Percentiles rank a stretch among this genome's conserved stretches.
Conservation (phyloP, 1,140 invertebrate species). For the Aphis gossypii region DNA sequence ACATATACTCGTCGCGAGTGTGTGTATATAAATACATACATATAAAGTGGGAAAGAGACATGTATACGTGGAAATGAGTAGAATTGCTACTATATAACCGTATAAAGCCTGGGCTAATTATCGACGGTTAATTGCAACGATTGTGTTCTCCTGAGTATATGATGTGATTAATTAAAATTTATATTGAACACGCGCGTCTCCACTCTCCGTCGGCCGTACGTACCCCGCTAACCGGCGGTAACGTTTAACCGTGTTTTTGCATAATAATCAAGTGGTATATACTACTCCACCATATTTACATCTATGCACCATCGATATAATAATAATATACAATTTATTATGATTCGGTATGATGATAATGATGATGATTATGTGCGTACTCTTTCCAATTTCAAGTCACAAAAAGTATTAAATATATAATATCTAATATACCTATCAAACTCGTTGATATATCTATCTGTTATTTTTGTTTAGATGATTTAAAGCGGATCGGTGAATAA, state of each 20-base stretch:
- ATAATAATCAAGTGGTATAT: slow-evolving; percentile 1
- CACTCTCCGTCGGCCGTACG: neutral
- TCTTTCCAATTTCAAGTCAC: neutral
- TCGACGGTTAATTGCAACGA: slow-evolving; percentile 46
- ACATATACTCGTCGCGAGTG: neutral
- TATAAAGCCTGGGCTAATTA: slow-evolving; percentile 16
- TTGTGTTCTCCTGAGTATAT: slow-evolving; percentile 23
- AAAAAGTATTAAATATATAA: neutral
- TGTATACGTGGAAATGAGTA: neutral
- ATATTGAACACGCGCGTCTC: neutral
- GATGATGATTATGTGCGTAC: too few species aligned
- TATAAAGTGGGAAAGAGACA: neutral
- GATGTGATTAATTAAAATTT: slow-evolving; percentile 49
- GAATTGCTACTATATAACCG: neutral
- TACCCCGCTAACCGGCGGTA: neutral
- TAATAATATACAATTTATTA: neutral
- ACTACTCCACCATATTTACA: neutral
- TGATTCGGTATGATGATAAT: neutral
- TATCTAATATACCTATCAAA: neutral
- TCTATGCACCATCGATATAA: neutral
- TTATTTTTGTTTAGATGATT: too few species aligned
- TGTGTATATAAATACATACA: neutral
- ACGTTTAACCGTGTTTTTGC: slow-evolving; percentile 32
- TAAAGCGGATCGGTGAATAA: too few species aligned
- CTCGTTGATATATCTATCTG: too few species aligned